Evolutionary conservation across 2,888 invertebrate species (phyloP).

Genomic region (Diadegma fenestrale): DNA sequence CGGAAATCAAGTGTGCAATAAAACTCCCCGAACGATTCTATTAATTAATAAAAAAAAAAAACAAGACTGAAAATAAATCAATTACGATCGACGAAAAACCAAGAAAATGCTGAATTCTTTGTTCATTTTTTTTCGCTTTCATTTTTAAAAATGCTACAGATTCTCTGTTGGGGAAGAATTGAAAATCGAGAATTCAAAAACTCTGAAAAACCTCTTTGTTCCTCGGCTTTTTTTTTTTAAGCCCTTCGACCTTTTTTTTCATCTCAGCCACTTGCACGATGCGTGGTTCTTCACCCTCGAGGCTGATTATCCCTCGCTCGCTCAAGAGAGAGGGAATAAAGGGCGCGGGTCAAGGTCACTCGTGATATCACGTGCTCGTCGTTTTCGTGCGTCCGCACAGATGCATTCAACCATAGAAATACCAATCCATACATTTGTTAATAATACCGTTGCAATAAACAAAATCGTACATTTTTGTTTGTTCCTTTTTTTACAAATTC

Average conservation of each 20-base stretch:
- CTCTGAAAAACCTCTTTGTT: conserved; percentile 3
- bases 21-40: conserved; percentile 13
- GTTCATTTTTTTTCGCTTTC: neutral
- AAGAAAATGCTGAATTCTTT: neutral
- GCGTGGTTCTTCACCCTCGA: conserved; percentile 21
- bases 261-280: neutral
- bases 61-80: neutral
- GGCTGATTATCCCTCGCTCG: conserved; percentile 45
- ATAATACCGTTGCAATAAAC: neutral
- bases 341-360: conserved; percentile 61
- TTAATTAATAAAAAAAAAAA: conserved; percentile 5
- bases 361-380: conserved; percentile 55
- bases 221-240: conserved; percentile 8
- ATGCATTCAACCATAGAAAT: conserved; percentile 46
- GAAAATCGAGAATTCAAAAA: neutral
- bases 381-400: conserved; percentile 52
- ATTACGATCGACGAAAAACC: neutral
- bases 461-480: neutral
- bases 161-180: neutral
- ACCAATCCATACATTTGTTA: conserved; percentile 47
- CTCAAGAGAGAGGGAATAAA: conserved; percentile 44
- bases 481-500: neutral
- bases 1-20: conserved; percentile 58
- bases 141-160: neutral
- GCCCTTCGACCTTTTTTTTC: conserved; percentile 42